Conservation (phyloP, 2,888 invertebrate species). For the Calameuta idolon region DNA sequence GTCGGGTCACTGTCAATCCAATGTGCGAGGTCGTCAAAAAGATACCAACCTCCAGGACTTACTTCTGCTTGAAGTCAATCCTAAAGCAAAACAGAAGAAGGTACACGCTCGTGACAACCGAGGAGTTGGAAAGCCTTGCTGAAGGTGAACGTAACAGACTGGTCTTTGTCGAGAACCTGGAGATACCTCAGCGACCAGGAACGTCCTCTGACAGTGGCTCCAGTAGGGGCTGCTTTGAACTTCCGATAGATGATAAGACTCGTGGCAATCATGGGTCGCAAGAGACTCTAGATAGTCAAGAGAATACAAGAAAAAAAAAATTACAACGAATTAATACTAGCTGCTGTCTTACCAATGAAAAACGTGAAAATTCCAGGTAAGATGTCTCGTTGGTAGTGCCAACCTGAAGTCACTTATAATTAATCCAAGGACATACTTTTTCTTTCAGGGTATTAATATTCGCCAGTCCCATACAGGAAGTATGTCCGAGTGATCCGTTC, state of each 20-base stretch:
- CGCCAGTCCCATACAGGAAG: constrained; percentile 67
- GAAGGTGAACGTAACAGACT: not conserved
- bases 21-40: constrained; percentile 43
- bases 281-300: constrained; percentile 33
- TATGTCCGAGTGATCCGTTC: constrained; percentile 74
- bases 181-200: not conserved
- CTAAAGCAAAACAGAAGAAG: constrained; percentile 58
- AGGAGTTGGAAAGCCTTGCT: constrained; percentile 18
- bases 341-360: constrained; percentile 12
- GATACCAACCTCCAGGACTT: constrained; percentile 55
- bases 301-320: not conserved
- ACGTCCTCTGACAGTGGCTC: not conserved
- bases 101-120: constrained; percentile 58
- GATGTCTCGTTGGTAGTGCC: not conserved
- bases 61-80: constrained; percentile 61
- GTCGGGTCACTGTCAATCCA: constrained; percentile 52
- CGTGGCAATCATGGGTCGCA: constrained; percentile 13
- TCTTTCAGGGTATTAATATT: constrained; percentile 65
- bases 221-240: constrained; percentile 2
- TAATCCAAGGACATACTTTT: constrained; percentile 21
- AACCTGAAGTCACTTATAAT: constrained; percentile 26
- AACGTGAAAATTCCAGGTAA: constrained; percentile 39
- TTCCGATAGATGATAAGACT: not conserved
- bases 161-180: not conserved
- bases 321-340: not conserved